Conservation (phyloP, 2,888 invertebrate species). For the Steinernema carpocapsae region DNA sequence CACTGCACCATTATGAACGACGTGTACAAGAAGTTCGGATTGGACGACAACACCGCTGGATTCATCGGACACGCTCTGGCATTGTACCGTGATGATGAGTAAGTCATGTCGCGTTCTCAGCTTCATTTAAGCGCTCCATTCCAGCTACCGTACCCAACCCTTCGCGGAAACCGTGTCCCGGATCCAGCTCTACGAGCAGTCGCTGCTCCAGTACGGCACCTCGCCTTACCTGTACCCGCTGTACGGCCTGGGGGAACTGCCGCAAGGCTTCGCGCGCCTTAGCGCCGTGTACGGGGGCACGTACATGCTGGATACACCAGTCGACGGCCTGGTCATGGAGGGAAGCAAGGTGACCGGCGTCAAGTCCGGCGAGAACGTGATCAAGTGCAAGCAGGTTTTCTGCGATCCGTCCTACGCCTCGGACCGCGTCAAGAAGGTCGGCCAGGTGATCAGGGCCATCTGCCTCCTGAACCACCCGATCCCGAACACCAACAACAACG, state of each 20-base stretch:
- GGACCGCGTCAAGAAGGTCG: conserved; percentile 75
- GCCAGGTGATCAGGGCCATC: conserved; percentile 89
- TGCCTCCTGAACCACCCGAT: conserved; percentile 97
- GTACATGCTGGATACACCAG: conserved; percentile 98
- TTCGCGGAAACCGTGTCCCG: conserved; percentile 88
- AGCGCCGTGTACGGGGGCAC: conserved; percentile 98
- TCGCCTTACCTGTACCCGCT: conserved; percentile 98
- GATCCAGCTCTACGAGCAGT: conserved; percentile 95
- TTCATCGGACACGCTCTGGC: conserved; percentile 98
- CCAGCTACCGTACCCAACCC: conserved; percentile 82
- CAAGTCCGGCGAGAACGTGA: conserved; percentile 89
- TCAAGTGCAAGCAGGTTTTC: conserved; percentile 94
- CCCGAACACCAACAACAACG: conserved; percentile 89
- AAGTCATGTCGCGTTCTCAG: conserved; percentile 10
- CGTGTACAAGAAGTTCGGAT: conserved; percentile 89
- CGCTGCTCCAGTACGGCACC: conserved; percentile 94
- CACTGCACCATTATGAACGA: conserved; percentile 80
- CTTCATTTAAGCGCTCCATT: conserved; percentile 38
- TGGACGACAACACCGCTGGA: conserved; percentile 95
- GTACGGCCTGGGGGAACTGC: conserved; percentile 97
- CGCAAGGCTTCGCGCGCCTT: conserved; percentile 76
- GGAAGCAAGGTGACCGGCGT: conserved; percentile 82
- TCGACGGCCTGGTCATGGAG: conserved; percentile 86
- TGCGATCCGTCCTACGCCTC: conserved; percentile 95
- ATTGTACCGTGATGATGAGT: conserved; percentile 77